Conservation (phyloP, 37 sponge, comb jelly and placozoan species). For the Theonella swinhoei region DNA sequence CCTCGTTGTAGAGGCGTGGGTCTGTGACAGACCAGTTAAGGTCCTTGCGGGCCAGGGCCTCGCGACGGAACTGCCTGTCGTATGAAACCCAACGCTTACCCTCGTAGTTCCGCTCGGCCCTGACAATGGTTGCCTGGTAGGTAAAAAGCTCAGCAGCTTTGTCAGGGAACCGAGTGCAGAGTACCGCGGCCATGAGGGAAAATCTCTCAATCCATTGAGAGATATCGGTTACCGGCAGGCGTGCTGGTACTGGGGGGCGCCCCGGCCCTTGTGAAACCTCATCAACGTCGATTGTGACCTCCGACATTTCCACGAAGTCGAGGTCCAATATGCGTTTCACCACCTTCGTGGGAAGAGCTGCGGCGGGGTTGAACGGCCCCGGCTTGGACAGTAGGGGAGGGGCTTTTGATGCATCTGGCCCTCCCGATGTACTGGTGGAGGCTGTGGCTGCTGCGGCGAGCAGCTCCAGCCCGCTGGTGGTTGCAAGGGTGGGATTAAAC, state of each 20-base stretch:
- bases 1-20: conserved; percentile 18
- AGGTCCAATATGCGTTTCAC: conserved; percentile 21
- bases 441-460: too few species aligned
- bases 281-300: conserved; percentile 16
- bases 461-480: too few species aligned
- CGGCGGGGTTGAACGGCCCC: too few species aligned
- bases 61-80: conserved; percentile 7
- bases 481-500: too few species aligned
- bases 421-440: too few species aligned
- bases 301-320: conserved; percentile 26
- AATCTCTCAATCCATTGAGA: conserved; percentile 27
- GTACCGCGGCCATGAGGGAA: conserved; percentile 25
- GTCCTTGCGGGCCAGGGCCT: conserved; percentile 9
- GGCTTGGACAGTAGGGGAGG: too few species aligned
- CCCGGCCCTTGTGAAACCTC: too few species aligned
- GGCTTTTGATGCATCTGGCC: too few species aligned
- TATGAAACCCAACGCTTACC: conserved; percentile 17
- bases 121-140: too few species aligned
- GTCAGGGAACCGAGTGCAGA: conserved; percentile 25
- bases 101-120: conserved; percentile 24
- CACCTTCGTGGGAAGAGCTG: conserved; percentile 4
- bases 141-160: conserved; percentile 43
- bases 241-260: conserved; percentile 4
- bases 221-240: conserved; percentile 4
- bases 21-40: conserved; percentile 13